Percentiles rank a stretch among this genome's conserved stretches.
These are phyloP conservation scores for Patella depressa DNA, from an alignment of 2,888 invertebrate species.

Conservation along the genomic window DNA sequence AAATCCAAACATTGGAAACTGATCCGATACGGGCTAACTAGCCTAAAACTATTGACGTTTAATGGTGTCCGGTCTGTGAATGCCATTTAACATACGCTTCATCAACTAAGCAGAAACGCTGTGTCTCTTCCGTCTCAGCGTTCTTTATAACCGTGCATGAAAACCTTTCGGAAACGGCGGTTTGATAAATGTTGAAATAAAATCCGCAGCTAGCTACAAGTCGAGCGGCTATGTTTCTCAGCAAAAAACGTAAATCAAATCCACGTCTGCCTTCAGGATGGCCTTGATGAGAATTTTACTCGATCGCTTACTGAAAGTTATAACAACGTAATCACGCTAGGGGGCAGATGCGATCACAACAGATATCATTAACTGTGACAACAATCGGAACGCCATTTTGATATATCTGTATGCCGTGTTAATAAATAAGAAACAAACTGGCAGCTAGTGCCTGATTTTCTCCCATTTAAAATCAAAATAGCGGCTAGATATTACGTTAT, in stretches of 20 bases:
- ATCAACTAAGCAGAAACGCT: background rate
- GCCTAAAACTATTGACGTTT: background rate
- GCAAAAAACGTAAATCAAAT: conserved; percentile 5
- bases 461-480: too few species aligned
- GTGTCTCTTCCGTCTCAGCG: background rate
- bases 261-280: background rate
- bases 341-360: conserved; percentile 1
- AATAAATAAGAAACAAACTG: background rate
- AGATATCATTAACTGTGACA: background rate
- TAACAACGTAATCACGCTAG: background rate
- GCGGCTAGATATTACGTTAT: too few species aligned
- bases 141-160: conserved; percentile 7
- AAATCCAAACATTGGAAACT: conserved; percentile 7
- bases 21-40: conserved; percentile 10
- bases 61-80: background rate
- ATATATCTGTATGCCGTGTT: background rate
- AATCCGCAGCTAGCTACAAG: conserved; percentile 14
- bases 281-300: conserved; percentile 1
- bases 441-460: too few species aligned
- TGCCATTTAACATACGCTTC: conserved; percentile 2
- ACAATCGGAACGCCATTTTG: conserved; percentile 2
- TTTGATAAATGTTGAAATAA: conserved; percentile 29
- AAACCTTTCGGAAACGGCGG: conserved; percentile 26
- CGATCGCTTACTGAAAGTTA: background rate
- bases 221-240: conserved; percentile 11